Base-by-base conservation (phyloP, 2,888 invertebrate species). In the Himalopsyche tibetana region DNA sequence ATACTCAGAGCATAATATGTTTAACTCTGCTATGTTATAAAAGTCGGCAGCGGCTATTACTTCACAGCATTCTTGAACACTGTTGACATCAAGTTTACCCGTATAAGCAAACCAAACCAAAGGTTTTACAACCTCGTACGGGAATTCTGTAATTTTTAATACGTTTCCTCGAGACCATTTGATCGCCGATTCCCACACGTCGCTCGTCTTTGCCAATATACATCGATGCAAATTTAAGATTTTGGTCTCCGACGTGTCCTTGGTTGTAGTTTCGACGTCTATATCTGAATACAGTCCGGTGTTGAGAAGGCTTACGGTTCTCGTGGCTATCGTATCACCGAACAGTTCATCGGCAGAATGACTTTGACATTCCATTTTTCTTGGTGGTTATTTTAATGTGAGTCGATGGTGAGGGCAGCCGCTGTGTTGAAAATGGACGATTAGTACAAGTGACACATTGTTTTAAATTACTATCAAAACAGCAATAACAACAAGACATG, bases 21-120 rank as follows among this genome's bases (percentile, higher is more conserved):
- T 15, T 5, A 87, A 74, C 19, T 82, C 17, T 82, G 42, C 12
- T 45, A 87, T 86, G n/a, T 84, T 40, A 55, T 87, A 88, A 63
- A 56, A 88, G 79, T 88, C 84, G 4, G 87, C 85, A 2, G 88
- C 87, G 5, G 69, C 40, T 12, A 88, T 81, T 5, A 88, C 55
- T 17, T 82, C 69, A 17, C 80, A 36, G 55, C 87, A 87, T 15
- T 85, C 56, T 11, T 74, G 56, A 8, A 88, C 17, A 38, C 74
- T n/a, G 11, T 84, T 19, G 11, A 88, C 40, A 28, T 42, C 36
- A 12, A 86, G n/a, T 8, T 19, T 17, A 17, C 69, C 51, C 17
- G 85, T 87, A 19, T 88, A 88, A 9, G 82, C 83, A 63, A 69
- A 88, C 19, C 74, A 79, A 9, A 88, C 6, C 5, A 87, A n/a